Evolutionary conservation across 2,888 invertebrate genomes (phyloP), one percentile per base, ranked within the genome.

Genomic region (Cremastinae sp.): DNA sequence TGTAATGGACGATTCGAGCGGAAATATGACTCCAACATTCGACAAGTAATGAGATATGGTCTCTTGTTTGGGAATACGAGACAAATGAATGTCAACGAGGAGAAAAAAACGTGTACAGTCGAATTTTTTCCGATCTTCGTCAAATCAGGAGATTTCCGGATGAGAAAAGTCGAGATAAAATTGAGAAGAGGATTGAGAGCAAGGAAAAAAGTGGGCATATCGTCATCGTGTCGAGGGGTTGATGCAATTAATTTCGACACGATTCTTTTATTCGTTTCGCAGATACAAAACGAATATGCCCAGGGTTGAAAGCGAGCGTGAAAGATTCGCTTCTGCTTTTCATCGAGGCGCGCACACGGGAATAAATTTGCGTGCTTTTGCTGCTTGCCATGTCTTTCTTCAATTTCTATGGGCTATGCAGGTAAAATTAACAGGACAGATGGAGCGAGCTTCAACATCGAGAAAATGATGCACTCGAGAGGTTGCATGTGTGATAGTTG

Each of bases 171-270:
- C 45, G 35, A 70, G 37, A 70, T 51, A 55, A 41, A 58, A 39
- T 41, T 53, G 37, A 72, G 16, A 49, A 41, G 45, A 22, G 35
- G n/a, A n/a, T n/a, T n/a, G n/a, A n/a, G n/a, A n/a, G n/a, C n/a
- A n/a, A n/a, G n/a, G n/a, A n/a, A n/a, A n/a, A n/a, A n/a, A n/a
- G n/a, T n/a, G n/a, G n/a, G n/a, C n/a, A 55, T 51, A 55, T 59
- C 43, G 55, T 49, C 41, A 51, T 41, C 47, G 49, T 37, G 71
- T n/a, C 56, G 75, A 74, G 78, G 78, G 70, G 65, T 59, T 74
- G 75, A 78, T 74, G 81, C 78, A 80, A 81, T 81, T 80, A 81
- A 81, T 81, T 77, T 81, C 69, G 49, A 68, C 72, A 66, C 74
- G 71, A 68, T 71, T 65, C 78, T 61, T 43, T 14, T 49, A 51